Conservation (phyloP, 2,797 vertebrate genomes). For the Silurus lanzhouensis region DNA sequence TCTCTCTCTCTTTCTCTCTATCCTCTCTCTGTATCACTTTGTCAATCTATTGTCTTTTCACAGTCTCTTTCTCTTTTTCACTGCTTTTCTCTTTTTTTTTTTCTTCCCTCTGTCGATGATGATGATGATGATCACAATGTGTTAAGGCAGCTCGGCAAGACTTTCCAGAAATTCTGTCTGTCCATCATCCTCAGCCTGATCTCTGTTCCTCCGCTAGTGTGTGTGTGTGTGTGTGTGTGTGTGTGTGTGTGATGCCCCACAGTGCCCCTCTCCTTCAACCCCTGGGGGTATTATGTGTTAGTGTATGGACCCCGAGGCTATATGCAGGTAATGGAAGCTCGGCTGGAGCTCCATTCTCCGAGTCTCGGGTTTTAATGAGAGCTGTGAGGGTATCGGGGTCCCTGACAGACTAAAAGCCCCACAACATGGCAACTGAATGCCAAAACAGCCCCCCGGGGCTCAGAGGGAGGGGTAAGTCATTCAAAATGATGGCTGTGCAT, state of each 20-base stretch:
- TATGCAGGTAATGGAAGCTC: conserved; percentile 68
- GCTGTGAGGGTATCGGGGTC: conserved; percentile 67
- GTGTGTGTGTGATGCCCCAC: conserved; percentile 7
- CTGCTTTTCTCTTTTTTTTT: too few relatives aligned
- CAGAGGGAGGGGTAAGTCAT: conserved; percentile 69
- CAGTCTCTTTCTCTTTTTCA: neutral
- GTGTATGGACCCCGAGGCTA: conserved; percentile 66
- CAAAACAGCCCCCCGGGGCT: conserved; percentile 82
- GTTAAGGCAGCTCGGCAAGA: neutral
- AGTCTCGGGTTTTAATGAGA: conserved; percentile 76
- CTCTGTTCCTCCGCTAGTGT: neutral
- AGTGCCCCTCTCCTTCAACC: conserved; percentile 31
- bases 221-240: neutral
- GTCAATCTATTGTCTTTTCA: neutral
- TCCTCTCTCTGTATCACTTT: too few relatives aligned
- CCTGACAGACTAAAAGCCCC: conserved; percentile 73
- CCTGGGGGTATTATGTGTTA: conserved; percentile 47
- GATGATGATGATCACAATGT: neutral
- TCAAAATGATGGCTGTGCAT: conserved; percentile 84
- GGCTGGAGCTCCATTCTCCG: conserved; percentile 53
- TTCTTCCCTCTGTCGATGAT: neutral
- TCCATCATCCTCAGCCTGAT: neutral
- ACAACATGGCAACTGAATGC: conserved; percentile 77
- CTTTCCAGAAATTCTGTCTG: neutral
- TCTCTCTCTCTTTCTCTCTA: neutral